Evolutionary conservation across 2,888 invertebrate species (phyloP).

Genomic region (Plusia festucae): DNA sequence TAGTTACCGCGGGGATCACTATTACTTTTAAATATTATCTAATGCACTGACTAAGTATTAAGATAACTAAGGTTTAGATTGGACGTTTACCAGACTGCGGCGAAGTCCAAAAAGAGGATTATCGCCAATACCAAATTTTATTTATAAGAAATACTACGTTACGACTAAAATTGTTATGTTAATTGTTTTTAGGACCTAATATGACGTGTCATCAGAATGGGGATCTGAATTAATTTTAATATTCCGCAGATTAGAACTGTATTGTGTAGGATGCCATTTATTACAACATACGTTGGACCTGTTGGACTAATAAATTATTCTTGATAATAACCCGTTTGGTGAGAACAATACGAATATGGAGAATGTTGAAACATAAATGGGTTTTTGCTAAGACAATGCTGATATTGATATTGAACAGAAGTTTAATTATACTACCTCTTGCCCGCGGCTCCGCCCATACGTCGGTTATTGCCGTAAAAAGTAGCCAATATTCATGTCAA

Average conservation of each 20-base stretch:
- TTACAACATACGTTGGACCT: slow-evolving; percentile 9
- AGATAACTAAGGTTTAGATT: too few species aligned
- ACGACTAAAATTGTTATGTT: background rate
- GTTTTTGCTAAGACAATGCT: slow-evolving; percentile 28
- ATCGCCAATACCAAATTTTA: too few species aligned
- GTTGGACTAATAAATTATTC: slow-evolving; percentile 30
- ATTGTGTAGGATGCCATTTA: slow-evolving; percentile 10
- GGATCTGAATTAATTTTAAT: slow-evolving; percentile 5
- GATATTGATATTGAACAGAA: slow-evolving; percentile 19
- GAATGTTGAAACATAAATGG: slow-evolving; percentile 35
- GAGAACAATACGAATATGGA: slow-evolving; percentile 33
- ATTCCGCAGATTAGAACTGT: slow-evolving; percentile 21
- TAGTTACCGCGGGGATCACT: too few species aligned
- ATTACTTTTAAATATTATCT: too few species aligned
- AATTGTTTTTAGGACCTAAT: background rate
- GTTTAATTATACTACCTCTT: slow-evolving; percentile 15
- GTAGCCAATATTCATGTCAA: background rate
- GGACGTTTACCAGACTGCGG: too few species aligned
- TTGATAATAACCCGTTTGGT: slow-evolving; percentile 33
- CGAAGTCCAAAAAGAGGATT: too few species aligned
- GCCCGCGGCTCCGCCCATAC: background rate
- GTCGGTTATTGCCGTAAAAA: background rate
- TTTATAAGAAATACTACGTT: too few species aligned
- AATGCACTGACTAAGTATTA: too few species aligned
- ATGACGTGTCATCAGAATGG: background rate